These are phyloP conservation scores for Hirtodrosophila alboralis DNA, from an alignment of 2,888 invertebrate species.

Conservation along the genomic window DNA sequence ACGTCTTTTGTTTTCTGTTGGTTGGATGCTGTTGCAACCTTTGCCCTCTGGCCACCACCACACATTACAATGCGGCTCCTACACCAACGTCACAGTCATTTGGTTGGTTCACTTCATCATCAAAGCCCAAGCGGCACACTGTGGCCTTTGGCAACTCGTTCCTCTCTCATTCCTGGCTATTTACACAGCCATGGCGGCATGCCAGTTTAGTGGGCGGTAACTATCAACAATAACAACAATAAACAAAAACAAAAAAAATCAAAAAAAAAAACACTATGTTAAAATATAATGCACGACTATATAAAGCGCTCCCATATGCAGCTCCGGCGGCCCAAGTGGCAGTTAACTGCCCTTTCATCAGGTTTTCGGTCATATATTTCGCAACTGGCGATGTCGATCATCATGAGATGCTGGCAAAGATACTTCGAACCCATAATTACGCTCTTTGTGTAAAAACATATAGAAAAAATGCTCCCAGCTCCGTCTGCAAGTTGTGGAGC, in stretches of 20 bases:
- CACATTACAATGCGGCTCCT: constrained; percentile 35
- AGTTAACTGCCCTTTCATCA: constrained; percentile 63
- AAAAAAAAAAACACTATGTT: constrained; percentile 52
- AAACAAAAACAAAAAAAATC: constrained; percentile 14
- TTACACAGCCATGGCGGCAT: constrained; percentile 68
- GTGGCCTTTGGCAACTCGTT: constrained; percentile 63
- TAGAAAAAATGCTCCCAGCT: constrained; percentile 23
- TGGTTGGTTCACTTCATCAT: constrained; percentile 32
- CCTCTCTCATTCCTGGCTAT: constrained; percentile 48
- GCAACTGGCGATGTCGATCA: constrained; percentile 63
- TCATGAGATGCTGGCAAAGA: constrained; percentile 57
- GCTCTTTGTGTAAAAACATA: constrained; percentile 42
- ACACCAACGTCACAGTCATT: constrained; percentile 19
- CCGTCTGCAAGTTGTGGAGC: constrained; percentile 9
- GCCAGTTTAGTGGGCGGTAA: constrained; percentile 69
- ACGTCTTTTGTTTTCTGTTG: constrained; percentile 27
- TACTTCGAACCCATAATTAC: constrained; percentile 68
- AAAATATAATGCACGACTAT: constrained; percentile 71
- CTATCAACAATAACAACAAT: constrained; percentile 27
- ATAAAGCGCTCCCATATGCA: constrained; percentile 50
- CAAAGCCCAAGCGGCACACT: constrained; percentile 53
- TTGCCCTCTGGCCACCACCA: constrained; percentile 56
- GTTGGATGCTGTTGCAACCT: constrained; percentile 42
- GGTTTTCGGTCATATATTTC: constrained; percentile 47
- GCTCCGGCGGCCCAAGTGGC: constrained; percentile 14